Conservation (phyloP, 2,888 invertebrate genomes). For the Formica aserva region DNA sequence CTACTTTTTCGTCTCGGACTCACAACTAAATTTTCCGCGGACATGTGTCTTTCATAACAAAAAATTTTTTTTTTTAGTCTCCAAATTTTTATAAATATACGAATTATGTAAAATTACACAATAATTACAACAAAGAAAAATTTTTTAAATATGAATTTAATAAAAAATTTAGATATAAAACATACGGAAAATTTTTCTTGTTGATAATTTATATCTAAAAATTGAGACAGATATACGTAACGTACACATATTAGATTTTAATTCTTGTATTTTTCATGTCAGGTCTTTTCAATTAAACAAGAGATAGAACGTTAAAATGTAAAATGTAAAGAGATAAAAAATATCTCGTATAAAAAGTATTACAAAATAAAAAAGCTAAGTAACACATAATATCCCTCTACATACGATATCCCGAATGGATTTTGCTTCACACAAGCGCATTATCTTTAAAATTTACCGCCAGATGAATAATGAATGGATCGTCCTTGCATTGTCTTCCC, state of each 20-base stretch:
- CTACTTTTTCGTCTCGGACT: neutral
- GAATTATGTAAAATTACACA: neutral
- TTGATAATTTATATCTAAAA: neutral
- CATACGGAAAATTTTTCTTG: neutral
- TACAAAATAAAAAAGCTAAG: neutral
- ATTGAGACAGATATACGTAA: neutral
- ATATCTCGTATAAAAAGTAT: neutral
- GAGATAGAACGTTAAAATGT: neutral
- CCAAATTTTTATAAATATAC: neutral
- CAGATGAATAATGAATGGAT: conserved; percentile 51
- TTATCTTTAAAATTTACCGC: conserved; percentile 47
- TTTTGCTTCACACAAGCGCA: conserved; percentile 13
- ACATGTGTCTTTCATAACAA: neutral
- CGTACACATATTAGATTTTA: neutral
- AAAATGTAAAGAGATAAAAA: neutral
- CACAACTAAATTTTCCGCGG: conserved; percentile 5
- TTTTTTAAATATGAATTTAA: neutral
- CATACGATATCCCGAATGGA: conserved; percentile 19
- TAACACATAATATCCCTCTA: neutral
- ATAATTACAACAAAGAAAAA: neutral
- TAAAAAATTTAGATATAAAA: neutral
- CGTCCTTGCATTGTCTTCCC: conserved; percentile 48
- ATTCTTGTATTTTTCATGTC: neutral
- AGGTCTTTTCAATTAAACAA: neutral
- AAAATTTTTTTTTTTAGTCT: neutral